phyloP scores from a whole-genome alignment of 2,797 vertebrate genomes.

The Gallinago nigripennis region DNA sequence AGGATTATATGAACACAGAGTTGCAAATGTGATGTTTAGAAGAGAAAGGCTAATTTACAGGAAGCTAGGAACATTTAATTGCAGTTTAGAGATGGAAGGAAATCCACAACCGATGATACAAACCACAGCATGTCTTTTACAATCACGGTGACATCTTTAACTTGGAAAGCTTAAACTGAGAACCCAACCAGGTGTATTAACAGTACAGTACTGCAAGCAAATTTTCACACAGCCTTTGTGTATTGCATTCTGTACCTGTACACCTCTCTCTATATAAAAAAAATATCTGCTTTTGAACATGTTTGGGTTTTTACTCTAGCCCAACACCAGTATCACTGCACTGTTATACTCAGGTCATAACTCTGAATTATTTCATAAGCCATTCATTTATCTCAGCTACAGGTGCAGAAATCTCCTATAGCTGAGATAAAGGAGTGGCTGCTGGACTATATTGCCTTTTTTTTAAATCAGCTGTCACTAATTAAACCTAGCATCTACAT shows the following conservation, averaged over 20 bases:
- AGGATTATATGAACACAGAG: constrained; percentile 36
- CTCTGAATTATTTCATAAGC: background rate
- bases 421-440: too few relatives aligned
- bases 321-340: background rate
- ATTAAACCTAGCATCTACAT: background rate
- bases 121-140: background rate
- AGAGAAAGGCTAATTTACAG: constrained; percentile 54
- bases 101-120: background rate
- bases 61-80: constrained; percentile 51
- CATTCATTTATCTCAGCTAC: background rate
- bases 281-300: background rate
- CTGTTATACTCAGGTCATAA: background rate
- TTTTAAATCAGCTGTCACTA: background rate
- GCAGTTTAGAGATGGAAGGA: constrained; percentile 37
- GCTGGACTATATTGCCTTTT: background rate
- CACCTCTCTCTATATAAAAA: background rate
- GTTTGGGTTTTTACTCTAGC: background rate
- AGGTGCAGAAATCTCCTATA: background rate
- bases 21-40: constrained; percentile 35
- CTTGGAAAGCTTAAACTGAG: background rate
- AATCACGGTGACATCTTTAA: background rate
- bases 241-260: background rate
- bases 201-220: background rate
- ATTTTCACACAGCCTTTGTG: background rate
- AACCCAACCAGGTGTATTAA: background rate